Conservation (phyloP, 2,113 vertebrate genomes). For the Trochalopteron elliotii region DNA sequence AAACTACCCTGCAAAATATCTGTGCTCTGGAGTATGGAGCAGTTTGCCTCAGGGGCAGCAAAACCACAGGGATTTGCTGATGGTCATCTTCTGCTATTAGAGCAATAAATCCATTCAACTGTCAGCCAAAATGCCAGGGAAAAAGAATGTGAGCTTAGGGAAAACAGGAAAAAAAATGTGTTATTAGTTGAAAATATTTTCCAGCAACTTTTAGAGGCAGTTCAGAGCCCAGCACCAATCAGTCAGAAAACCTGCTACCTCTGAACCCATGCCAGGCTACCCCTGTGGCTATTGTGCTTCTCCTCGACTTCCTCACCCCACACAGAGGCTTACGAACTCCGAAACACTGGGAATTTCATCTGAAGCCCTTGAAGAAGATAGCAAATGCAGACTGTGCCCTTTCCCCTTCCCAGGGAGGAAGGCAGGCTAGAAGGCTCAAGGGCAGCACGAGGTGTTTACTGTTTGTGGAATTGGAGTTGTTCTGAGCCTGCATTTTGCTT, state of each 20-base stretch:
- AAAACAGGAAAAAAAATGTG: background rate
- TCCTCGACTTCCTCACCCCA: background rate
- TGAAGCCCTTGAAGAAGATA: background rate
- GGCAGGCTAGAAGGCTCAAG: background rate
- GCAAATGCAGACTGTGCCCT: background rate
- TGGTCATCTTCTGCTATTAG: constrained; percentile 28
- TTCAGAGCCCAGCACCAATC: background rate
- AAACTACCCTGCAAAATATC: background rate
- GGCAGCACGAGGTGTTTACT: background rate
- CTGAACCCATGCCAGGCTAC: background rate
- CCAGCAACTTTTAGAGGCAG: constrained; percentile 9
- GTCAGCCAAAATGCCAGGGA: constrained; percentile 4
- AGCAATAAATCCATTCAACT: constrained; percentile 24
- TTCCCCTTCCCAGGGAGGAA: background rate
- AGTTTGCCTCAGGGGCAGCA: background rate
- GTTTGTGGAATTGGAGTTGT: background rate
- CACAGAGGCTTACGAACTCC: background rate
- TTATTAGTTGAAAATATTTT: constrained; percentile 17
- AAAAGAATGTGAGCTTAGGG: constrained; percentile 2
- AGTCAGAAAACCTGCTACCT: background rate
- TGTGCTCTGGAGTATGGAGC: background rate
- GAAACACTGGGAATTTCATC: background rate
- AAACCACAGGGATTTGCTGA: background rate
- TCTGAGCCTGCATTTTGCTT: background rate
- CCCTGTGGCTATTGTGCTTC: background rate